A percentile compares a stretch with the other conserved stretches of the same genome.
Conservation (phyloP, 2,797 vertebrate species). For the Vultur gryphus region DNA sequence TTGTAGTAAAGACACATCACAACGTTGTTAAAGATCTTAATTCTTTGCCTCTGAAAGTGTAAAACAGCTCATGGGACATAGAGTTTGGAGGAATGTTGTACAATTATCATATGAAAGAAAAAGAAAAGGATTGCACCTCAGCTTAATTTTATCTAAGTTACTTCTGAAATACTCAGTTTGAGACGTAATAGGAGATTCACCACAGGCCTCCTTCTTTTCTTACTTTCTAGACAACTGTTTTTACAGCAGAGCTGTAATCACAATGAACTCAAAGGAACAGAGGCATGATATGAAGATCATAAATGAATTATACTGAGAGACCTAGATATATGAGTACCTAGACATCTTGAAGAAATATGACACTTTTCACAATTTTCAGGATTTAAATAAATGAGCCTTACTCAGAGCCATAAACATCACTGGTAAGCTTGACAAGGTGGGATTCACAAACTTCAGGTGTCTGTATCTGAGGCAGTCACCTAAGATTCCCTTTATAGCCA, state of each 20-base stretch:
- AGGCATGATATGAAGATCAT: neutral
- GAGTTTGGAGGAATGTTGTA: neutral
- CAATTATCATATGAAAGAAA: neutral
- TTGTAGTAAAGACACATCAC: neutral
- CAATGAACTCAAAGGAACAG: neutral
- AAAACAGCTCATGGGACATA: neutral
- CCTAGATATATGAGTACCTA: neutral
- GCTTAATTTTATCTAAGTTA: neutral
- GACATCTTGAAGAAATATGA: neutral
- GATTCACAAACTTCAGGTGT: neutral
- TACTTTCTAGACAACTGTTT: neutral
- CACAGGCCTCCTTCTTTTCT: neutral
- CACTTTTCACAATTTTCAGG: neutral
- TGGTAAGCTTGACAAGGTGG: neutral
- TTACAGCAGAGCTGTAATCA: neutral
- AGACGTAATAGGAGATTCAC: neutral
- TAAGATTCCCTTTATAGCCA: neutral
- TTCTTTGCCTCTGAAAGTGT: neutral
- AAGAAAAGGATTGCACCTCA: neutral
- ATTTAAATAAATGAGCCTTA: neutral
- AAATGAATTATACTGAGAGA: neutral
- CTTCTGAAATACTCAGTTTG: neutral
- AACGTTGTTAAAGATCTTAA: neutral
- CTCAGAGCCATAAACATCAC: neutral
- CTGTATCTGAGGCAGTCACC: neutral